These are phyloP conservation scores for Aldabrachelys gigantea DNA, from an alignment of 2,113 vertebrate species.

Conservation along the genomic window DNA sequence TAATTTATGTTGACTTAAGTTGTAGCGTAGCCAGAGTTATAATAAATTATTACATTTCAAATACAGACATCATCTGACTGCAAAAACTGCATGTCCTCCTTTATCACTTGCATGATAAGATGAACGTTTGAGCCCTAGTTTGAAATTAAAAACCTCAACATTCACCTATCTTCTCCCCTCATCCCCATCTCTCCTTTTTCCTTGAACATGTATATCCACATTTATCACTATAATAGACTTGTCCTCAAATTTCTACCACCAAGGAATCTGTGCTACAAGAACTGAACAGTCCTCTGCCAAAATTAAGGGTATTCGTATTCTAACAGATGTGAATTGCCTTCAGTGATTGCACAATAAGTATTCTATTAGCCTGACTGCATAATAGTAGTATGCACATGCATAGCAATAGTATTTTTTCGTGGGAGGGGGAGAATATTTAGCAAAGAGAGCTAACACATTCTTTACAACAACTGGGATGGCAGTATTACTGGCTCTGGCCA, in stretches of 20 bases:
- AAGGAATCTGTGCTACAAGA: neutral
- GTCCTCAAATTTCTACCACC: neutral
- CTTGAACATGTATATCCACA: neutral
- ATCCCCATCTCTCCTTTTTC: neutral
- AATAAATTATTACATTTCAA: neutral
- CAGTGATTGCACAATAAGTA: slow-evolving; percentile 30
- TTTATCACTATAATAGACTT: neutral
- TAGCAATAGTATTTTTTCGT: slow-evolving; percentile 50
- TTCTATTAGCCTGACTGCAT: slow-evolving; percentile 46
- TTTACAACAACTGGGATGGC: slow-evolving; percentile 7
- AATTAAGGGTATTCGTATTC: neutral
- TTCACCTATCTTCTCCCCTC: neutral
- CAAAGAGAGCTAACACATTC: slow-evolving; percentile 40
- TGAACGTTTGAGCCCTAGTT: neutral
- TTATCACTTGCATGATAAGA: neutral
- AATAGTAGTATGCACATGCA: neutral
- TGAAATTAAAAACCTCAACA: neutral
- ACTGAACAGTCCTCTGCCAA: neutral
- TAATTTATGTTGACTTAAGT: too few species aligned
- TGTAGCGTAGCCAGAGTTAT: neutral
- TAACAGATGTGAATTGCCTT: slow-evolving; percentile 50
- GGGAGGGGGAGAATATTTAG: neutral
- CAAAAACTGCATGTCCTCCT: neutral
- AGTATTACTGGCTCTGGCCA: neutral
- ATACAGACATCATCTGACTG: rapidly evolving